phyloP scores from a whole-genome alignment of 2,888 invertebrate species.

The Cartodere bifasciata region DNA sequence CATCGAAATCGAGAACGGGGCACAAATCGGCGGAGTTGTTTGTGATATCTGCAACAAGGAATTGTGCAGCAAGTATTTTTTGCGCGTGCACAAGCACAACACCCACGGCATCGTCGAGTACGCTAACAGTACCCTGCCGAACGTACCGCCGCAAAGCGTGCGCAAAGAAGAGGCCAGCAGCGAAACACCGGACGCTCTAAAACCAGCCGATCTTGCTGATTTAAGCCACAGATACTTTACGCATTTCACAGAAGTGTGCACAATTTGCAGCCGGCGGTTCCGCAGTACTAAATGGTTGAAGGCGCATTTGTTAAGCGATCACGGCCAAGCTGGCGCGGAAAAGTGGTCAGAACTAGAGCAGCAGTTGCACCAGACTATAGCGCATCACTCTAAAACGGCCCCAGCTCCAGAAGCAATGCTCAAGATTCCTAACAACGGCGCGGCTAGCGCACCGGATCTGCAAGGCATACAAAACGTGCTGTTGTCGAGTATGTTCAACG shows the following conservation, averaged over 20 bases:
- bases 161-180: conserved; percentile 19
- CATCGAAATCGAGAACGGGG: conserved; percentile 84
- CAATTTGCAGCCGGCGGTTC: conserved; percentile 76
- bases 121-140: conserved; percentile 35
- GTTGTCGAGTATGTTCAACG: conserved; percentile 39
- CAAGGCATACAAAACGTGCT: conserved; percentile 38
- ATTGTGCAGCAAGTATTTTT: conserved; percentile 93
- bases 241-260: conserved; percentile 65
- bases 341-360: conserved; percentile 48
- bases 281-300: conserved; percentile 80
- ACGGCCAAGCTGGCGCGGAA: conserved; percentile 55
- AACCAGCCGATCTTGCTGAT: conserved; percentile 43
- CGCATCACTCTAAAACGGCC: conserved; percentile 25
- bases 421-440: conserved; percentile 44
- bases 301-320: conserved; percentile 76
- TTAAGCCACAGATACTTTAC: conserved; percentile 50
- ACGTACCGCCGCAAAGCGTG: conserved; percentile 21
- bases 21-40: conserved; percentile 84
- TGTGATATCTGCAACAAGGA: conserved; percentile 98
- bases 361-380: conserved; percentile 31
- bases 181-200: conserved; percentile 36
- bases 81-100: conserved; percentile 95
- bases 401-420: conserved; percentile 39
- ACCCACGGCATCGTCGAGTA: conserved; percentile 93
- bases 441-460: conserved; percentile 22